Evolutionary conservation across 2,797 vertebrate species (phyloP).

Genomic region (Gymnoscopelus braueri): DNA sequence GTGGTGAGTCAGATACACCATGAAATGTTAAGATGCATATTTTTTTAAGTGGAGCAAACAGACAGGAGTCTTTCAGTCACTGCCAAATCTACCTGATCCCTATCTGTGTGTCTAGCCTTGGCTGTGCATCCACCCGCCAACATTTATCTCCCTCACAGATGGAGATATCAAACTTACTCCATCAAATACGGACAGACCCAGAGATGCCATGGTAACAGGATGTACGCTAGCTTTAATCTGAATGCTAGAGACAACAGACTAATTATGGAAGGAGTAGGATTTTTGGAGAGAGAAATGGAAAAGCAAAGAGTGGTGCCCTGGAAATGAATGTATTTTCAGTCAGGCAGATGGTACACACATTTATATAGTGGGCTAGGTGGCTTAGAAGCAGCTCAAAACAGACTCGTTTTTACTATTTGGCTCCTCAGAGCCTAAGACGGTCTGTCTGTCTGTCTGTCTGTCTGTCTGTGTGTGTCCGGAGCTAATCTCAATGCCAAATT

Average conservation of each 20-base stretch:
- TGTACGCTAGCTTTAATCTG: slow-evolving; percentile 48
- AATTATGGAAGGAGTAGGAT: slow-evolving; percentile 29
- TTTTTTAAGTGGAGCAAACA: background rate
- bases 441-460: too few species aligned
- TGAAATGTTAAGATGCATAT: too few species aligned
- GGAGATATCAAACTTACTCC: slow-evolving; percentile 57
- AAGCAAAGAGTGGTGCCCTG: background rate
- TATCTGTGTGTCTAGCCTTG: slow-evolving; percentile 79
- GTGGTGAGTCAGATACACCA: too few species aligned
- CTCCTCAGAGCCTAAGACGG: too few species aligned
- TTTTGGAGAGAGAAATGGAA: background rate
- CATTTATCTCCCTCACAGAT: slow-evolving; percentile 62
- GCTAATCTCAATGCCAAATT: too few species aligned
- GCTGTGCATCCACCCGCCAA: slow-evolving; percentile 58
- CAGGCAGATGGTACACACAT: background rate
- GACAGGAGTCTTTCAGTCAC: slow-evolving; percentile 55
- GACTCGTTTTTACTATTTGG: too few species aligned
- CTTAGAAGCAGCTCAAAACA: too few species aligned
- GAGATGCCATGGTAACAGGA: slow-evolving; percentile 57
- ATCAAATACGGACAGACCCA: slow-evolving; percentile 42
- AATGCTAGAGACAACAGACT: slow-evolving; percentile 40
- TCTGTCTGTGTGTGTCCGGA: too few species aligned
- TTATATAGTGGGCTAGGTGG: background rate
- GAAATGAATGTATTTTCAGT: too few species aligned
- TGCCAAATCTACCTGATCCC: slow-evolving; percentile 75